Conservation (phyloP, 2,888 invertebrate species). For the Helicoverpa assulta region DNA sequence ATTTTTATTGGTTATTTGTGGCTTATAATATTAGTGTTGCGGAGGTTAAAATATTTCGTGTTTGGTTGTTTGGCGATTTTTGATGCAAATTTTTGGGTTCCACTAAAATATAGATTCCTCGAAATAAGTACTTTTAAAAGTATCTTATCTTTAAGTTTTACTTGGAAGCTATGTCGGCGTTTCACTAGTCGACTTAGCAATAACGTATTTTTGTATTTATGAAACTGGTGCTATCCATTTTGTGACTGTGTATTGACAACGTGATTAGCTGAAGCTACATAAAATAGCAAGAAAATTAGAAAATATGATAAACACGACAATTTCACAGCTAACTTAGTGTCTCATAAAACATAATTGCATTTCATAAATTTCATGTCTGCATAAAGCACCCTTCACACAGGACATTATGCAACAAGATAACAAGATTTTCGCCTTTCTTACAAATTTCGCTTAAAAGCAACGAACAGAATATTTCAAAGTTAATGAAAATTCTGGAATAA, state of each 20-base stretch:
- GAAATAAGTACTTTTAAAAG: too few species aligned
- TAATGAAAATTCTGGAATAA: constrained; percentile 63
- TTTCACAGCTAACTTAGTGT: constrained; percentile 24
- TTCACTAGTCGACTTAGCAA: too few species aligned
- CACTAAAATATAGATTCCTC: too few species aligned
- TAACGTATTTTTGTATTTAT: not conserved
- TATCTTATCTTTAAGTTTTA: too few species aligned
- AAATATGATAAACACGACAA: constrained; percentile 18
- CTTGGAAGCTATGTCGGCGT: too few species aligned
- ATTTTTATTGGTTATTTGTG: constrained; percentile 31
- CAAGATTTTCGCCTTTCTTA: constrained; percentile 46
- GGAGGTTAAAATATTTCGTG: constrained; percentile 14
- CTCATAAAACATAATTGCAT: constrained; percentile 49
- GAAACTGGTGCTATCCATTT: not conserved
- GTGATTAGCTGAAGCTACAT: constrained; percentile 23
- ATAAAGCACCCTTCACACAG: constrained; percentile 18
- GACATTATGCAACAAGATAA: constrained; percentile 35
- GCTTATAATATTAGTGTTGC: constrained; percentile 7
- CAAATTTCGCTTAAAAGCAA: constrained; percentile 48
- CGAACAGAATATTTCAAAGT: constrained; percentile 51
- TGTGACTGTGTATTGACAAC: not conserved
- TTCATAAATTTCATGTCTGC: constrained; percentile 38
- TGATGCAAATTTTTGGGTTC: too few species aligned
- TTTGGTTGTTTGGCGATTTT: too few species aligned
- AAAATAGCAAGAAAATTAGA: constrained; percentile 28